Base-by-base conservation (phyloP, 2,797 vertebrate species). In the Danio aesculapii region DNA sequence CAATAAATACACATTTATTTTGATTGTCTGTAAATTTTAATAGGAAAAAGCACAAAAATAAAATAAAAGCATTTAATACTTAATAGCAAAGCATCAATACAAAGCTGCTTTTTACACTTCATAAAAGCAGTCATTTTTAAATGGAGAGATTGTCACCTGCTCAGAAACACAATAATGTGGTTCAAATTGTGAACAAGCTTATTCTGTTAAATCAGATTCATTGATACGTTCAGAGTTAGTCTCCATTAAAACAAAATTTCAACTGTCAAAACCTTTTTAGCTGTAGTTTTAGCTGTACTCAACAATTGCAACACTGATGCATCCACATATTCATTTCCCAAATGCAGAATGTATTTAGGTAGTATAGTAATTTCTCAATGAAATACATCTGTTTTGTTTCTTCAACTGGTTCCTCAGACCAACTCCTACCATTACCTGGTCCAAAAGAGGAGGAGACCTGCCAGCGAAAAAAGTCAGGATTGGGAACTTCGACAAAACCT, bases 391-490 rank as follows among this genome's bases (percentile, higher is more conserved):
- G 19, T 75, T 44, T 10, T 59, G 11, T 53, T 30, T 10, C 14
- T 57, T 70, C 43, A 62, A 3, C 12, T 47, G 19, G 11, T 14
- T 4, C 6, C 43, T 1, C 83, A 95, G 94, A 10, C 94, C 94
- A 0, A 95, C 94, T 0, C 98, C 98, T 2, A 92, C 93, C 72
- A 96, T 99, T 69, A 95, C 94, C n/a, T 99, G 98, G 98, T 96
- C 95, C 88, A 99, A 99, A 92, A 98, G 96, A 84, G 98, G 98
- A 0, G 97, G 95, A 0, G 97, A 99, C 30, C 93, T 99, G 47
- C 95, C 98, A 0, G 91, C 77, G 5, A 87, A 86, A 47, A 98
- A 97, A 86, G 94, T 95, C 71, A 97, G 94, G 85, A 88, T 95
- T 79, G 96, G 98, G 78, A 98, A 97, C 85, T 97, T 94, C 81